Base-by-base conservation (phyloP, 2,888 invertebrate species). In the Trichopoda pennipes region DNA sequence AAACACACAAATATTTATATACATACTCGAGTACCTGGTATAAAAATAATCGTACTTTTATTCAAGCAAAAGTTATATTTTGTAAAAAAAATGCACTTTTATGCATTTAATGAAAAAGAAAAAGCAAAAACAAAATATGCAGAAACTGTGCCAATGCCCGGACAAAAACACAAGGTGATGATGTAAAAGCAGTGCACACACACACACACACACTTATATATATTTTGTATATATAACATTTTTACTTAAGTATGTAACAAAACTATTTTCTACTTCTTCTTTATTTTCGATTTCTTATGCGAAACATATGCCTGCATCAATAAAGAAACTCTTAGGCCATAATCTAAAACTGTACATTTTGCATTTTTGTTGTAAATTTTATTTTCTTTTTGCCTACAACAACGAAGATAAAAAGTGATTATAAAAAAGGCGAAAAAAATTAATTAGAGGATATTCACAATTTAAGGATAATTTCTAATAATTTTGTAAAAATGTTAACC, bases 141-240 rank as follows among this genome's bases (percentile, higher is more conserved):
- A 79, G 83, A 89, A 89, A 89, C 87, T 89, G 86, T 89, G 89
- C 89, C 89, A 89, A 89, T 89, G 89, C 88, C 89, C 89, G 88
- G 89, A 88, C 89, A 86, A 88, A 87, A 87, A 86, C 88, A 88
- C 89, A 89, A 89, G 89, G 89, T 88, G 88, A 89, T 87, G 87
- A 78, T 81, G 78, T 81, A 78, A 78, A 80, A 70, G 75, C 70
- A 35, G 8, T 44, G 38, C 38, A 35, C 3, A 35, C 35, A 35
- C 35, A 35, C 61, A 77, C 56, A 68, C 28, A 28, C 28, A 28
- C 6, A 28, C 28, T n/a, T n/a, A n/a, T n/a, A n/a, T n/a, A n/a
- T n/a, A 28, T 8, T 6, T 28, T 23, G 3, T 19, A n/a, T 12
- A 69, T 35, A 60, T 47, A 58, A 42, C 35, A 28, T 28, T 28